Evolutionary conservation across 2,113 vertebrate species (phyloP).

Genomic region (Crotalus helleri): DNA sequence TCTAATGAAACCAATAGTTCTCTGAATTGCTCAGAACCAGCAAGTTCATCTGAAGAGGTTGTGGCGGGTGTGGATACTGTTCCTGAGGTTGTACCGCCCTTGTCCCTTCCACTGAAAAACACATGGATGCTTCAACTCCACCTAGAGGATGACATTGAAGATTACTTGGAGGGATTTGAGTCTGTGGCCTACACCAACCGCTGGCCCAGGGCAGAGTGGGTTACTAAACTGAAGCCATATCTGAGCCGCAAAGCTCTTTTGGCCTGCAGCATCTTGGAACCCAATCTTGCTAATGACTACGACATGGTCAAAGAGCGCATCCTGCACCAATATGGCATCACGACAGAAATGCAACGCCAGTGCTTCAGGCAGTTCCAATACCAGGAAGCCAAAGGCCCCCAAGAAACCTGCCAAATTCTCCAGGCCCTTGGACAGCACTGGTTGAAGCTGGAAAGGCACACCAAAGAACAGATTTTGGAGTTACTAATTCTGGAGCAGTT

Average conservation of each 20-base stretch:
- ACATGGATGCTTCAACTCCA: neutral
- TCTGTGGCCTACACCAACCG: neutral
- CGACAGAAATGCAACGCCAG: neutral
- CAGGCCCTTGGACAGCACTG: neutral
- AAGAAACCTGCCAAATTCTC: neutral
- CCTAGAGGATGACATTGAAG: conserved; percentile 10
- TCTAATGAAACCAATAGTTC: neutral
- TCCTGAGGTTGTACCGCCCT: neutral
- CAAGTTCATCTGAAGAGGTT: neutral
- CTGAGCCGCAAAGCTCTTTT: conserved; percentile 6
- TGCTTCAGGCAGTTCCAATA: conserved; percentile 1
- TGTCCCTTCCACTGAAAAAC: neutral
- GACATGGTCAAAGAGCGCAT: neutral
- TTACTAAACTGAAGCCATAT: neutral
- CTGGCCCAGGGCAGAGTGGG: conserved; percentile 8
- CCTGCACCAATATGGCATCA: neutral
- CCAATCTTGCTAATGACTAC: neutral
- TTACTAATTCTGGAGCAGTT: conserved; percentile 11
- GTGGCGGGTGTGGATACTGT: neutral
- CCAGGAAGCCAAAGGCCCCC: neutral
- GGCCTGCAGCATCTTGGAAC: neutral
- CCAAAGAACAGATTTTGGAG: conserved; percentile 10
- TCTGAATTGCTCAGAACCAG: neutral
- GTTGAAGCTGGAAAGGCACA: conserved; percentile 5
- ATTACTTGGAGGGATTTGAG: conserved; percentile 10